Base-by-base conservation (phyloP, 2,113 vertebrate species). In the Boleophthalmus pectinirostris region DNA sequence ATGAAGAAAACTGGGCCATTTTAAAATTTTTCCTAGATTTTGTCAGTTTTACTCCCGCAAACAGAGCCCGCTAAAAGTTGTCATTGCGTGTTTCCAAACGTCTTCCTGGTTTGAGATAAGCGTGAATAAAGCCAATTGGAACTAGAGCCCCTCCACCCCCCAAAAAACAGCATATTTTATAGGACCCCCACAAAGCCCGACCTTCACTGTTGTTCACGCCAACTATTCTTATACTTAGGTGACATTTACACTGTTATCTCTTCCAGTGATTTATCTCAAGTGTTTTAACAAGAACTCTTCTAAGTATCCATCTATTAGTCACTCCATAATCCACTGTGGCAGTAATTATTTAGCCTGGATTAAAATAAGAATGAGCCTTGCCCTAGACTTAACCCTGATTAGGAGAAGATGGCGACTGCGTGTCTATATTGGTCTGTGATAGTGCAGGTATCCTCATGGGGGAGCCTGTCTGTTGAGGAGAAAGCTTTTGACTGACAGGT, bases 401-500 rank as follows among this genome's bases (percentile, higher is more conserved):
- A 68, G 70, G 29, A 56, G 57, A 5, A 54, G 13, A 70, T 69
- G 53, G 16, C 46, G 54, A 46, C 68, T 70, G 45, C 73, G 13
- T 21, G 24, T 6, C 71, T 78, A 56, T 66, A 68, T 80, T 77
- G 75, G 70, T 51, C 25, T 33, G 49, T 45, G 56, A 70, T 60
- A 60, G 66, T 47, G 43, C 68, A 63, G 15, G 24, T 43, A 13
- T 74, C 60, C 66, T 75, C 51, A 63, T 54, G 24, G 69, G 72
- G 46, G 33, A 64, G 23, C 79, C 79, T 72, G 71, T 82, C 75
- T 81, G 60, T 25, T 49, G 70, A n/a, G 43, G 35, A 61, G 46
- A 69, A 70, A 25, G 35, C 24, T 45, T 66, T n/a, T 63, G 69
- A 82, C 65, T 70, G 65, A 85, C 67, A 25, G 78, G 71, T 81